Base-by-base conservation (phyloP, 2,888 invertebrate species). In the Ennomos erosarius region DNA sequence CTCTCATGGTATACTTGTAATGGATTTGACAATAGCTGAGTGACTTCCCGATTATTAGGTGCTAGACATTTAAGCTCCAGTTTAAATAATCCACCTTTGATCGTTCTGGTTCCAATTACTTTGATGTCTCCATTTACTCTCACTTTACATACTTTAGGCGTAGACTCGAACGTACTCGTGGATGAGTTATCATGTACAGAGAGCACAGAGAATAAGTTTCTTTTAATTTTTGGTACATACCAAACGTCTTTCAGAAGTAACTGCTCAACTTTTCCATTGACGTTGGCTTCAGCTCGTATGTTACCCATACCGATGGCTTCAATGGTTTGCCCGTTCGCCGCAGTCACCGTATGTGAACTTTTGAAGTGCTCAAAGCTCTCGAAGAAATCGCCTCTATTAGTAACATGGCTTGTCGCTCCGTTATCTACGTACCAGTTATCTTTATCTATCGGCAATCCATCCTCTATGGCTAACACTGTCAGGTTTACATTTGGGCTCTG, bases 1-100 rank as follows among this genome's bases (percentile, higher is more conserved):
- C 62, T 45, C 37, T 63, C 50, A 47, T 65, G 61, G 34, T 59
- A 58, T 8, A 59, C 6, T 42, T 65, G 62, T 33, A 60, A 38
- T n/a, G 11, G 11, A 11, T 49, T 43, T 9, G 43, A 43, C 43
- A 43, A 43, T 43, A 43, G 26, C 26, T 43, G 43, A 43, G 16
- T 16, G 43, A 43, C 12, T 49, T 45, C 42, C 45, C 12, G 8
- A 43, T 45, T 45, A n/a, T 10, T 45, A 34, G 34, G 34, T 8
- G 34, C 9, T n/a, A 34, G 34, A 45, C 45, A 45, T 45, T 45
- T 45, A 45, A 34, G 45, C 34, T 45, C 8, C n/a, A 45, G n/a
- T n/a, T 45, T 45, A 9, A n/a, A 33, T 33, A 45, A 33, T 4
- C 45, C 45, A 9, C 45, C n/a, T 34, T 10, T 26, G 1, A 26